A percentile compares a stretch with the other conserved stretches of the same genome.
phyloP scores from a whole-genome alignment of 2,113 vertebrate genomes.

The Terrapene triunguis region DNA sequence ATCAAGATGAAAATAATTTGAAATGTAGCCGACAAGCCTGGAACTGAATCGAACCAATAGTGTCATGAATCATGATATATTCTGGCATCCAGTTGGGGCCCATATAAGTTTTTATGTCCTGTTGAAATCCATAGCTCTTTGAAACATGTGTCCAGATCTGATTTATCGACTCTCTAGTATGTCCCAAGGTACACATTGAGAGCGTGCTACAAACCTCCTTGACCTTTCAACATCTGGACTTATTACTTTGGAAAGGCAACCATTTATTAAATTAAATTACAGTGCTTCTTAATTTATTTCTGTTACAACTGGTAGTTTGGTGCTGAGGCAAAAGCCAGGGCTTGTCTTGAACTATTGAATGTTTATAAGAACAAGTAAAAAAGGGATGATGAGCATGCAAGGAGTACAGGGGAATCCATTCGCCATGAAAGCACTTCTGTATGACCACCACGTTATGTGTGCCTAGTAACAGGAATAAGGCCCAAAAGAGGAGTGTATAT shows the following conservation, averaged over 20 bases:
- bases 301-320: not conserved
- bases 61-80: not conserved
- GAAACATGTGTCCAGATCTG: not conserved
- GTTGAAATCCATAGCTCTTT: not conserved
- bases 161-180: not conserved
- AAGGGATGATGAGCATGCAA: not conserved
- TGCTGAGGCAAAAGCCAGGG: not conserved
- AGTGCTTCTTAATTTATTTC: not conserved
- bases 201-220: not conserved
- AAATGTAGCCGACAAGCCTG: not conserved
- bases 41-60: not conserved
- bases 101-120: not conserved
- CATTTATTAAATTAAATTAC: not conserved
- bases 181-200: not conserved
- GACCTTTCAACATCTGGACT: not conserved
- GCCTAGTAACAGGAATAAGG: not conserved
- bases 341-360: not conserved
- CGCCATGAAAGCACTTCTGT: not conserved
- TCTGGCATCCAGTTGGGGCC: not conserved
- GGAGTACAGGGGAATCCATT: not conserved
- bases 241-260: not conserved
- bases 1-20: not conserved
- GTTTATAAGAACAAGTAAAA: not conserved
- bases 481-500: not conserved
- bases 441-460: not conserved